phyloP scores from a whole-genome alignment of 2,888 invertebrate genomes.

The Eudasyphora cyanicolor region DNA sequence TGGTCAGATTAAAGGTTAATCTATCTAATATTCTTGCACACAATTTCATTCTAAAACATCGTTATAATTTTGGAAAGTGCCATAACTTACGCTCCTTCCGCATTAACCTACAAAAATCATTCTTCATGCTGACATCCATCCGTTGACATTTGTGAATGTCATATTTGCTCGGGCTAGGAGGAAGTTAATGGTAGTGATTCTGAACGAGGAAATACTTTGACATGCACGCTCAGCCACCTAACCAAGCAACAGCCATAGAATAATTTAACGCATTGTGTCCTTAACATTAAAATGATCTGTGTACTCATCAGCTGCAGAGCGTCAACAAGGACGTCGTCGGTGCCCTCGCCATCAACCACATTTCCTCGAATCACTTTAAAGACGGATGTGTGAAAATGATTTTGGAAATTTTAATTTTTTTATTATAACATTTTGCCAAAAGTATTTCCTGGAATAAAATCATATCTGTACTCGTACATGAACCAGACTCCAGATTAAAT shows the following conservation, averaged over 20 bases:
- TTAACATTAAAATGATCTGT: neutral
- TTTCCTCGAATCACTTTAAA: neutral
- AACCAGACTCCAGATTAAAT: neutral
- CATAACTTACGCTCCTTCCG: too few relatives aligned
- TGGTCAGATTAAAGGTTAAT: neutral
- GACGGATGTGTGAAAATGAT: slow-evolving; percentile 54
- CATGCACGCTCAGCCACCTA: neutral
- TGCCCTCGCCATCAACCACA: neutral
- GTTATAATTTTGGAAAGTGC: neutral
- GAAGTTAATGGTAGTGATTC: too few relatives aligned
- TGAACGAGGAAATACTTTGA: neutral
- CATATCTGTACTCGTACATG: neutral
- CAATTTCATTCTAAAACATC: neutral
- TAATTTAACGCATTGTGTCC: neutral
- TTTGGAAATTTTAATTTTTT: slow-evolving; percentile 15
- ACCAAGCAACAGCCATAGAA: neutral
- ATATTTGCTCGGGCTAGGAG: neutral
- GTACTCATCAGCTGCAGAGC: too few relatives aligned
- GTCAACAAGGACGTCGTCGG: neutral
- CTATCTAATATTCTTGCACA: neutral
- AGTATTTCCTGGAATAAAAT: neutral
- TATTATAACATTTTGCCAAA: neutral
- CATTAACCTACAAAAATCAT: neutral
- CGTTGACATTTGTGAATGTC: neutral
- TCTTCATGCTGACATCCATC: neutral